Base-by-base conservation (phyloP, 2,888 invertebrate species). In the Scrobipalpa atriplicella region DNA sequence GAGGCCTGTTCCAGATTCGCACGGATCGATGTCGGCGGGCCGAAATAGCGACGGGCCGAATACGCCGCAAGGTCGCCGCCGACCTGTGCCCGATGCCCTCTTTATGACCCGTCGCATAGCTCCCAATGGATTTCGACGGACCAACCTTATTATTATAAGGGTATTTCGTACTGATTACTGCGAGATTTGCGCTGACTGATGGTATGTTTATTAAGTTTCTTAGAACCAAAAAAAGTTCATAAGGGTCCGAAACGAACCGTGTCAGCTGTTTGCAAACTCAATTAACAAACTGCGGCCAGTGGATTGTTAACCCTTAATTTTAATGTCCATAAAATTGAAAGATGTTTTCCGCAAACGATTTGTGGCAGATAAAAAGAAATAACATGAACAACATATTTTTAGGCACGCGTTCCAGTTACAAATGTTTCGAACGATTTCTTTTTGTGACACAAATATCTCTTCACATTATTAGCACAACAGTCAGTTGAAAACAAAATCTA, bases 1-100 rank as follows among this genome's bases (percentile, higher is more conserved):
- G 84, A 83, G 82, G 83, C 68, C 78, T 85, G 87, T 85, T 87
- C 84, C 81, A 89, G 83, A 87, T 87, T 79, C 77, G 75, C 77
- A 78, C 76, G 82, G 82, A 86, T 87, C 85, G 86, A 88, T 87
- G 86, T 85, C 83, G 81, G 76, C 75, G 77, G 68, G 70, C 83
- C 83, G 83, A 89, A 90, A 89, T 89, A 90, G 85, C 73, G 67
- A 66, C 67, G 68, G 73, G 67, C 38, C 8, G 43, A 64, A 18
- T 36, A 77, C 76, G 75, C 77, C 81, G 82, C 79, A 75, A 75
- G 71, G 81, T 85, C 84, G 84, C 81, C 79, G 75, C 78, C 81
- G 82, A 82, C 81, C 84, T 85, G 78, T 83, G 82, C 58, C 58
- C 85, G 79, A 82, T 82, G 82, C 58, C 58, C 85, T 80, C 83